Percentiles rank a stretch among this genome's conserved stretches.
Conservation (phyloP, 2,888 invertebrate species). For the Perizoma affinitatum region DNA sequence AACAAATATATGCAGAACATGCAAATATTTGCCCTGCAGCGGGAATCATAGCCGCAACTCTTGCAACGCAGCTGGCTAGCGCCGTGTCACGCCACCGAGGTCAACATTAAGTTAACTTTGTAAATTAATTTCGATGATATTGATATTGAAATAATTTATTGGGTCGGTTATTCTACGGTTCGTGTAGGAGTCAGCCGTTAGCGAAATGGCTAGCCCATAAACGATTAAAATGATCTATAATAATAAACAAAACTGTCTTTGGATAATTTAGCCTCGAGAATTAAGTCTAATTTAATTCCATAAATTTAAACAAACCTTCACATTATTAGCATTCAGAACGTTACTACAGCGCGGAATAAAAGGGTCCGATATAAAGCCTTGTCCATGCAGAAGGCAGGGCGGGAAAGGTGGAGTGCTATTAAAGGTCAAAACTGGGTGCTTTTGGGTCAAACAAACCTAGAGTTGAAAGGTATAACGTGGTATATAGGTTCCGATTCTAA, state of each 20-base stretch:
- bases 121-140: slow-evolving; percentile 25
- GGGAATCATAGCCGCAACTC: too few species aligned
- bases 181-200: not conserved
- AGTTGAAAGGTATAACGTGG: too few species aligned
- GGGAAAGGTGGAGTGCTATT: not conserved
- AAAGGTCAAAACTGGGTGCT: not conserved
- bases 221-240: slow-evolving; percentile 54
- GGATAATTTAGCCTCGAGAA: slow-evolving; percentile 65
- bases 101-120: too few species aligned
- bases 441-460: not conserved
- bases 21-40: too few species aligned
- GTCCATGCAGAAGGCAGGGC: not conserved
- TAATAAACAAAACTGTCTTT: slow-evolving; percentile 60
- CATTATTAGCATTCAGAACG: slow-evolving; percentile 80
- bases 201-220: slow-evolving; percentile 31
- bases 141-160: slow-evolving; percentile 29
- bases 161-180: slow-evolving; percentile 1
- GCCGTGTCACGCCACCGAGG: too few species aligned
- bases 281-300: slow-evolving; percentile 77
- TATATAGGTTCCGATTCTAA: too few species aligned
- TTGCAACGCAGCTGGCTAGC: too few species aligned
- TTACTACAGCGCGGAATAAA: slow-evolving; percentile 72
- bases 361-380: slow-evolving; percentile 65
- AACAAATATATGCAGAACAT: too few species aligned
- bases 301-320: slow-evolving; percentile 75